Evolutionary conservation across 2,797 vertebrate genomes (phyloP), one percentile per base, ranked within the genome.

Genomic region (Gallinago nigripennis): DNA sequence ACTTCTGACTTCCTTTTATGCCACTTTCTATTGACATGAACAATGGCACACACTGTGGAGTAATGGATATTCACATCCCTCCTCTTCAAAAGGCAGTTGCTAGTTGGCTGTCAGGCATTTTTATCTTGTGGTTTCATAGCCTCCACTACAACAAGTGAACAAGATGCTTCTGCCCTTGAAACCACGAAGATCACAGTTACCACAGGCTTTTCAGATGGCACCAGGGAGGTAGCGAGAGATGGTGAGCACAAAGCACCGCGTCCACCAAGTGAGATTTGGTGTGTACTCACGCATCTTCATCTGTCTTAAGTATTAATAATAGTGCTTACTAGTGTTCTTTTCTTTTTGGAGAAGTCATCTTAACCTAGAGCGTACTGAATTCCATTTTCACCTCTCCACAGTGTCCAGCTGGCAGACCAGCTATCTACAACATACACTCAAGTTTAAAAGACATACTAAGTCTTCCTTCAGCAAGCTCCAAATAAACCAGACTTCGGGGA

Each of bases 31-130:
- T 24, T 72, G 77, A 43, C 19, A 20, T 8, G 57, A 84, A 71
- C 27, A 33, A 86, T n/a, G 64, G 53, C 82, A 60, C 72, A 69
- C 10, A 12, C 28, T 60, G 35, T 35, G 41, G 25, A 28, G 25
- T 58, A 84, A 95, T 90, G 77, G 82, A 90, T 92, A 94, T 86
- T 94, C 90, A 94, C 45, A 54, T 76, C 77, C 94, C 85, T 77
- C 63, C 41, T 92, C 43, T 41, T 86, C 57, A 37, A 69, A 63
- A 72, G 12, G 33, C 70, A 71, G 39, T 66, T 80, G 51, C 56
- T 92, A 82, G 60, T 46, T 80, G 39, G 48, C 68, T 91, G 73
- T 57, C 77, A 82, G 81, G 41, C 82, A 86, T 83, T 93, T 92
- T 88, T 88, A 57, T 91, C 77, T 92, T 72, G 46, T 70, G 69